Percentiles rank a stretch among this genome's conserved stretches.
Evolutionary conservation across 2,797 vertebrate genomes (phyloP).

Genomic region (Coccyzus lansbergi): DNA sequence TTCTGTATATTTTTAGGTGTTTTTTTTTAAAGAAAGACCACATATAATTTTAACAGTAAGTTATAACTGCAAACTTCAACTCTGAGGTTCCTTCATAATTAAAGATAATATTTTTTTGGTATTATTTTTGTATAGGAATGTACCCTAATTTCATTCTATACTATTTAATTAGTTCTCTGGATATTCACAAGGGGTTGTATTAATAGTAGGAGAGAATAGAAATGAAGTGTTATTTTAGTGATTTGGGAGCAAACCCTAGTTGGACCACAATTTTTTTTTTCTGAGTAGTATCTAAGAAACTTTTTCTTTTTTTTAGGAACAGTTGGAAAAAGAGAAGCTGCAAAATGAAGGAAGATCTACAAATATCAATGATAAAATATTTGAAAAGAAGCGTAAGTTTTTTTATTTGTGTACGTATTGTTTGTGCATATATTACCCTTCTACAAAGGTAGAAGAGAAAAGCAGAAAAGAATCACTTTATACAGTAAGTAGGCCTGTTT

Average conservation of each 20-base stretch:
- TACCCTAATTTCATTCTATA: background rate
- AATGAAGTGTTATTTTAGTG: background rate
- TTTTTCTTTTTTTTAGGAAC: constrained; percentile 80
- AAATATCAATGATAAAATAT: constrained; percentile 78
- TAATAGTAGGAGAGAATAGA: background rate
- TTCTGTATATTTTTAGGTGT: background rate
- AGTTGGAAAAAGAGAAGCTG: constrained; percentile 91
- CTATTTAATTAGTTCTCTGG: background rate
- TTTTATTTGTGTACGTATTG: background rate
- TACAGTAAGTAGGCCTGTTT: background rate
- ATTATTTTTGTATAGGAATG: background rate
- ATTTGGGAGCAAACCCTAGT: background rate
- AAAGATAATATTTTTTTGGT: background rate
- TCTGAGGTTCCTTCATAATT: background rate
- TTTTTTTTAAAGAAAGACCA: background rate
- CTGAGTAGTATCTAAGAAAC: background rate
- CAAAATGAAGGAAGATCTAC: constrained; percentile 82
- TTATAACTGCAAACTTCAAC: background rate
- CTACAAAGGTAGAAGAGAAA: background rate
- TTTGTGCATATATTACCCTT: background rate
- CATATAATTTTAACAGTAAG: background rate
- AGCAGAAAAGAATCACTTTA: background rate
- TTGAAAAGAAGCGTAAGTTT: constrained; percentile 90
- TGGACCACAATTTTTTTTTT: background rate
- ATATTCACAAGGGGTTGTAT: background rate